phyloP scores from a whole-genome alignment of 2,888 invertebrate genomes.

The Scaptomyza reducta region DNA sequence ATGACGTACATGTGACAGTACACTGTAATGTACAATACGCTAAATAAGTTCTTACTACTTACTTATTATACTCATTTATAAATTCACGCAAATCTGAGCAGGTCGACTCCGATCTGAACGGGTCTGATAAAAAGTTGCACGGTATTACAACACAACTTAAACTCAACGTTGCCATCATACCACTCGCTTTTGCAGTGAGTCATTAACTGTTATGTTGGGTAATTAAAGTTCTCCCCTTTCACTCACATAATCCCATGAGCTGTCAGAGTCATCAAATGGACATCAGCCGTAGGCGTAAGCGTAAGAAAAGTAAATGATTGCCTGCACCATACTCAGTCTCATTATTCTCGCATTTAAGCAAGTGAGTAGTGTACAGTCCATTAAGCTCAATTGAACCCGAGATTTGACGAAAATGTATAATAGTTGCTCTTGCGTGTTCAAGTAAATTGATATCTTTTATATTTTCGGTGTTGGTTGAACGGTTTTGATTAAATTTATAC shows the following conservation, averaged over 20 bases:
- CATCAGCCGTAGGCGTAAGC: slow-evolving; percentile 3
- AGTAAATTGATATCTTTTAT: no score
- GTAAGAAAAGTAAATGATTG: slow-evolving; percentile 28
- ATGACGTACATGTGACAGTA: background rate
- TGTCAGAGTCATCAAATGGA: slow-evolving; percentile 20
- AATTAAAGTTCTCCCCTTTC: slow-evolving; percentile 34
- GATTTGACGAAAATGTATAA: no score
- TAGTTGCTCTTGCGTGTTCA: no score
- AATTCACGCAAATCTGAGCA: background rate
- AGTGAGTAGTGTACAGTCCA: slow-evolving; percentile 1
- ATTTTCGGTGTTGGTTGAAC: no score
- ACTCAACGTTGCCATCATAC: slow-evolving; percentile 32
- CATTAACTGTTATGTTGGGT: slow-evolving; percentile 45
- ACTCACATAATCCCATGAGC: slow-evolving; percentile 30
- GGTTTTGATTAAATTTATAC: no score
- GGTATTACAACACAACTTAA: background rate
- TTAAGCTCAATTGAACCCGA: background rate
- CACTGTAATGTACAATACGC: background rate
- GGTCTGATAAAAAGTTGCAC: background rate
- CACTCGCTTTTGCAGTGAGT: slow-evolving; percentile 23
- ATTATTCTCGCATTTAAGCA: slow-evolving; percentile 3
- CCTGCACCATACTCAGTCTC: slow-evolving; percentile 23
- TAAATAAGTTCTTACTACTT: background rate
- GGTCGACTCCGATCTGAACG: no score
- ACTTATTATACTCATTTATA: background rate